Evolutionary conservation across 2,113 vertebrate genomes (phyloP), one percentile per base, ranked within the genome.

Genomic region (Gymnarchus niloticus): DNA sequence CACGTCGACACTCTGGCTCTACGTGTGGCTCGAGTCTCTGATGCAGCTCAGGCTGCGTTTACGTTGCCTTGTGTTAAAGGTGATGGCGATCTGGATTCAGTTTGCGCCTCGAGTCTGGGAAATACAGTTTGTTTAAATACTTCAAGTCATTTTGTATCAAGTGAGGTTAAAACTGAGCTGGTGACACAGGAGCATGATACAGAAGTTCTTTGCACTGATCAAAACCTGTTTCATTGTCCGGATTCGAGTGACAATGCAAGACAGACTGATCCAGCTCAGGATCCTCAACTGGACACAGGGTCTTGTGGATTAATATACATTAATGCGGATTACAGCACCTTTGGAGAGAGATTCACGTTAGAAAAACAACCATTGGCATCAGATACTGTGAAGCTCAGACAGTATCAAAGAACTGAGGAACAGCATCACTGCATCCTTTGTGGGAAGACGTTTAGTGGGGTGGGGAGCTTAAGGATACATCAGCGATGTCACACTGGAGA

Each of bases 201-300:
- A 17, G 21, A 88, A 17, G 6, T 28, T 46, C 73, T 28, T 21
- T 48, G 51, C n/a, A 21, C 33, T 1, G 33, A 78, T 23, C 73
- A 17, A 56, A 56, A 85, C 52, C 69, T 41, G 6, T 56, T 85
- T 78, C 44, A 83, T 23, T 87, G 90, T 83, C 87, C 90, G n/a
- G 89, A 92, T 85, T 89, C 93, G 81, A 90, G 89, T 84, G 85
- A 69, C 65, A 88, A 83, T 81, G 88, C 90, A 0, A 86, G 88
- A 56, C 77, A 56, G 46, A 83, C 86, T 6, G 85, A 25, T 80
- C 56, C 87, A 5, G 25, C 19, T 80, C n/a, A 0, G 86, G 89
- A 41, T 76, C n/a, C 83, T 65, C 86, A 49, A 14, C 21, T 48
- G 0, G 19, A 83, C 0, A 1, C 81, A 0, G 89, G 89, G 44